Base-by-base conservation (phyloP, 2,888 invertebrate genomes). In the Homarus gammarus region DNA sequence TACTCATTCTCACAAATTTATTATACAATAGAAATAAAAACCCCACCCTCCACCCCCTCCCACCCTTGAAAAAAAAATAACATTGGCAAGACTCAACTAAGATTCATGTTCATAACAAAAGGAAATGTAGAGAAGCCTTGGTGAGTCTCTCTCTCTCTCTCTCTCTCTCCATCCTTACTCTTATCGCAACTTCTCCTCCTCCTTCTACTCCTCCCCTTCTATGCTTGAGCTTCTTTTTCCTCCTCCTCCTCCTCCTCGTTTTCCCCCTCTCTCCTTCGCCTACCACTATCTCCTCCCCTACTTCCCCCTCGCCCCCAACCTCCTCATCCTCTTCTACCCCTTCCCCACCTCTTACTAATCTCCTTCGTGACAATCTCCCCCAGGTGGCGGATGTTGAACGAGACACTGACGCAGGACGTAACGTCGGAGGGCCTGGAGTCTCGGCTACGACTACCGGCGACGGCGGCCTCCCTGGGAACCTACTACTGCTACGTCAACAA, bases 401-500 rank as follows among this genome's bases (percentile, higher is more conserved):
- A 96, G 93, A 96, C 96, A 93, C 97, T 98, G 94, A 96, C 96
- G 18, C 95, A 95, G 1, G 95, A 96, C 92, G 95, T 95, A 84
- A 93, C 94, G 70, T 94, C 94, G 88, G 94, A 95, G 84, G 95
- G 95, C 2, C 94, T 95, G 75, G 95, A 95, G 92, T 95, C 95
- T 93, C 95, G 95, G 94, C 95, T 98, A 91, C 94, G 95, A 49
- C 94, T 96, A 91, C 96, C 96, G 93, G 94, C 95, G 10, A 94
- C 95, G 84, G 94, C 95, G 64, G 96, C 96, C 93, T 95, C 95
- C 93, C 95, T 95, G 92, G 95, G 97, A 89, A 97, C 97, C 5
- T 98, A 98, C 94, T 95, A 96, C 87, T 98, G 98, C 94, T 95
- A 95, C 93, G 97, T 97, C 38, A 97, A 97, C 94, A 98, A 98